Percentiles rank a stretch among this genome's conserved stretches.
Conservation (phyloP, 2,888 invertebrate genomes). For the Meiosimyza decipiens region DNA sequence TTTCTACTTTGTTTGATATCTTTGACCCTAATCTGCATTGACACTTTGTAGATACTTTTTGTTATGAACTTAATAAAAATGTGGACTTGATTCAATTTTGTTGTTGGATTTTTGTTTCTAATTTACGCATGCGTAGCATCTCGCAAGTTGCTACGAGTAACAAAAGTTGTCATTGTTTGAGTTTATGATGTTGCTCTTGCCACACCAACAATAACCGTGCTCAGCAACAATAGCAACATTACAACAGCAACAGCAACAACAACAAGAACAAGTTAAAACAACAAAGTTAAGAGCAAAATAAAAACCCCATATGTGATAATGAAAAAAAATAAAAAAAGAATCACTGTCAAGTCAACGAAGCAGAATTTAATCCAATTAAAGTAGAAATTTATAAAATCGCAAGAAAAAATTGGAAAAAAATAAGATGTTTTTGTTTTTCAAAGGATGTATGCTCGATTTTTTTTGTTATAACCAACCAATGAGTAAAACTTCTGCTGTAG, state of each 20-base stretch:
- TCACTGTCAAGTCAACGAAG: conserved; percentile 45
- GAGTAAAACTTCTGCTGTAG: too few species aligned
- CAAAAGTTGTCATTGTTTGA: conserved; percentile 10
- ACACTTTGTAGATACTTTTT: conserved; percentile 47
- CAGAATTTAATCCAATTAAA: conserved; percentile 59
- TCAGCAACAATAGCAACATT: background rate
- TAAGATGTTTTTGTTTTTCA: background rate
- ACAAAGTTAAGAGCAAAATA: background rate
- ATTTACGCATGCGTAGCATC: conserved; percentile 43
- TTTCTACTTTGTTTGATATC: conserved; percentile 48
- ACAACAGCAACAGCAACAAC: background rate
- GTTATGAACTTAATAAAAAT: conserved; percentile 38
- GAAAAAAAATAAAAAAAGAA: conserved; percentile 22
- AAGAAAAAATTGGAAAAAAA: background rate
- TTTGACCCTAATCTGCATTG: conserved; percentile 60
- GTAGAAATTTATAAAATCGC: conserved; percentile 49
- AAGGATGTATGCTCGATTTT: too few species aligned
- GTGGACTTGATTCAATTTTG: conserved; percentile 45
- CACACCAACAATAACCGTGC: background rate
- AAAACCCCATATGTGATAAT: conserved; percentile 9
- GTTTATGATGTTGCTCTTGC: conserved; percentile 2
- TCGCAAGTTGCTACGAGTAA: background rate
- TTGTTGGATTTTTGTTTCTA: conserved; percentile 25
- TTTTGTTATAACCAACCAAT: too few species aligned
- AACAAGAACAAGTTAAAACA: background rate